Percentiles rank a stretch among this genome's conserved stretches.
These are phyloP conservation scores for Acromyrmex echinatior DNA, from an alignment of 1,140 invertebrate species.

Conservation along the genomic window DNA sequence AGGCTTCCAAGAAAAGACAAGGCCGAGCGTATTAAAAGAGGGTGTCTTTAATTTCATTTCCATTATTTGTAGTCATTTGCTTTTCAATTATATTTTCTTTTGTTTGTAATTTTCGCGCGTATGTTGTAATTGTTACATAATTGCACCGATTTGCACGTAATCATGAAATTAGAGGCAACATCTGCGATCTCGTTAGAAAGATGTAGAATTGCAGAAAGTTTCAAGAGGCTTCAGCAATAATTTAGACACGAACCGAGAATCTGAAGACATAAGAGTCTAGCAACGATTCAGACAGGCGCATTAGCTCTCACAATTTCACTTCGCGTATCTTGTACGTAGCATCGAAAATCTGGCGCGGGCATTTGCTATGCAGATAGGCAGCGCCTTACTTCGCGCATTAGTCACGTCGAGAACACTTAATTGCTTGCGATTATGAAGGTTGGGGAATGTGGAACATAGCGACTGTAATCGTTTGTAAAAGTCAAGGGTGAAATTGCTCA, in stretches of 20 bases:
- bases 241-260: slow-evolving; percentile 29
- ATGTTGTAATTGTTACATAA: neutral
- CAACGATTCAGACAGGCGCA: slow-evolving; percentile 41
- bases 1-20: neutral
- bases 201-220: slow-evolving; percentile 27
- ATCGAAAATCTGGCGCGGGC: slow-evolving; percentile 48
- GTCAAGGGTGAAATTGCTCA: slow-evolving; percentile 35
- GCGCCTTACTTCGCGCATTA: slow-evolving; percentile 29
- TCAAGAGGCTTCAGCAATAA: slow-evolving; percentile 17
- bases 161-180: slow-evolving; percentile 24
- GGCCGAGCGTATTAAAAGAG: neutral
- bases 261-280: slow-evolving; percentile 33
- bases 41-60: neutral
- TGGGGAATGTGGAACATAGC: slow-evolving; percentile 26
- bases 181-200: slow-evolving; percentile 27
- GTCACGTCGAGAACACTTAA: slow-evolving; percentile 56
- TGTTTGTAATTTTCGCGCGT: neutral
- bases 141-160: neutral
- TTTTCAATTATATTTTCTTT: neutral
- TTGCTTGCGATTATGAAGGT: slow-evolving; percentile 66
- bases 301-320: slow-evolving; percentile 49
- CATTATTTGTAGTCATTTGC: neutral
- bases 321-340: slow-evolving; percentile 51
- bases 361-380: slow-evolving; percentile 36
- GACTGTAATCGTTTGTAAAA: slow-evolving; percentile 60